Conservation (phyloP, 2,888 invertebrate species). For the Parelbella ahira region DNA sequence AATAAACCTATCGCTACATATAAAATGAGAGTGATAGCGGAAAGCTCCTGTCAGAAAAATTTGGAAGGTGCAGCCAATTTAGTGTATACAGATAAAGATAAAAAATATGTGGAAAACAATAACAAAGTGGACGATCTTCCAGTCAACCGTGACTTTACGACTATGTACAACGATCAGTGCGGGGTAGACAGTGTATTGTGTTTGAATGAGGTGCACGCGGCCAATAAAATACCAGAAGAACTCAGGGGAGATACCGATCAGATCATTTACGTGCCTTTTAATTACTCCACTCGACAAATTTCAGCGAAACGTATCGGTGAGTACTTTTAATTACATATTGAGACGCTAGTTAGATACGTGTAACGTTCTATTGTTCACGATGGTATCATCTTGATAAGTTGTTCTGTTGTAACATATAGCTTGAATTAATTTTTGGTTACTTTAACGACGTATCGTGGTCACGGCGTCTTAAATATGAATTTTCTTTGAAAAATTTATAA, state of each 20-base stretch:
- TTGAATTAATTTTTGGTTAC: no score
- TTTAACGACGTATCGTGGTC: no score
- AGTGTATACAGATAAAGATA: constrained; percentile 49
- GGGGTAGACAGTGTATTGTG: constrained; percentile 73
- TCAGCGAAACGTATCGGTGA: constrained; percentile 71
- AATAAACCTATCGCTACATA: constrained; percentile 79
- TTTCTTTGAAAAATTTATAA: no score
- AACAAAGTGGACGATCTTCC: constrained; percentile 38
- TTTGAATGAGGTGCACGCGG: constrained; percentile 78
- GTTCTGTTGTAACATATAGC: no score
- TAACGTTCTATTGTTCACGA: constrained; percentile 7
- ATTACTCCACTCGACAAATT: constrained; percentile 76
- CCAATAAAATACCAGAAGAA: constrained; percentile 72
- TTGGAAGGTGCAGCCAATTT: constrained; percentile 78
- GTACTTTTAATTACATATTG: constrained; percentile 36
- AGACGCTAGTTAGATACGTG: constrained; percentile 4
- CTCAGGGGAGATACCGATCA: constrained; percentile 72
- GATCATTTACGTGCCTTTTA: constrained; percentile 85
- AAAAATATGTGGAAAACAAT: constrained; percentile 57
- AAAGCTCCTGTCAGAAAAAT: constrained; percentile 69
- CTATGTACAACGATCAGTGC: constrained; percentile 68
- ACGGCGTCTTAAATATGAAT: no score
- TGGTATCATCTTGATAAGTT: constrained; percentile 8
- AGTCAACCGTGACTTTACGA: constrained; percentile 59
- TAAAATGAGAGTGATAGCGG: constrained; percentile 79